Percentiles rank a stretch among this genome's conserved stretches.
Conservation (phyloP, 1,140 invertebrate genomes). For the Conus ventricosus region DNA sequence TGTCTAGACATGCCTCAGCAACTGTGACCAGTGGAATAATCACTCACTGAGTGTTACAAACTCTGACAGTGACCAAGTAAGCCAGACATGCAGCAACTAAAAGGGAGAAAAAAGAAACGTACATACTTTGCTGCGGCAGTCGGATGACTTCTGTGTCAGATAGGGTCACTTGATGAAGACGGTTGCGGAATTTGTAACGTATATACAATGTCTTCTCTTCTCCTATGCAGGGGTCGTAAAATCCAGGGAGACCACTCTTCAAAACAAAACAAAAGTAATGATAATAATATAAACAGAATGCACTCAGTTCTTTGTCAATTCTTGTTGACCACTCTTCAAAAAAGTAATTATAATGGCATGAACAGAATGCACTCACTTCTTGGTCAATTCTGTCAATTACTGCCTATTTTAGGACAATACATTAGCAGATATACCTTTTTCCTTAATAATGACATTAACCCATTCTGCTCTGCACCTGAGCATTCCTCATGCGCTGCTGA, state of each 20-base stretch:
- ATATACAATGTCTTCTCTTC: constrained; percentile 93
- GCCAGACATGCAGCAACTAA: neutral
- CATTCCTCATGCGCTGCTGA: too few relatives aligned
- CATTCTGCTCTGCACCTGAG: too few relatives aligned
- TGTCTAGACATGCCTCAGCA: too few relatives aligned
- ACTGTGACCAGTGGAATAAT: too few relatives aligned
- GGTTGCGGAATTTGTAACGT: constrained; percentile 89
- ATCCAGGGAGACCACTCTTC: constrained; percentile 95
- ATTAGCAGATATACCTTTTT: too few relatives aligned
- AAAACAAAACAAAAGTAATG: constrained; percentile 59
- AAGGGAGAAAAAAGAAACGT: neutral
- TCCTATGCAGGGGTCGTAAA: constrained; percentile 96
- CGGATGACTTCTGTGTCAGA: constrained; percentile 85
- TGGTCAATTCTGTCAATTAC: too few relatives aligned
- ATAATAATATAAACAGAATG: neutral
- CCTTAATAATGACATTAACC: too few relatives aligned
- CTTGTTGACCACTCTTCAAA: too few relatives aligned
- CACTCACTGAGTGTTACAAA: too few relatives aligned
- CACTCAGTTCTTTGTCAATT: neutral
- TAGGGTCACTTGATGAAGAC: constrained; percentile 86
- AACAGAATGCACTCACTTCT: too few relatives aligned
- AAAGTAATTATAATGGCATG: too few relatives aligned
- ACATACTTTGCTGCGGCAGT: constrained; percentile 80
- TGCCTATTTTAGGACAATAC: too few relatives aligned
- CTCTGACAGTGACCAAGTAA: neutral